Percentiles rank a stretch among this genome's conserved stretches.
Conservation (phyloP, 2,888 invertebrate species). For the Linnaemya tessellans region DNA sequence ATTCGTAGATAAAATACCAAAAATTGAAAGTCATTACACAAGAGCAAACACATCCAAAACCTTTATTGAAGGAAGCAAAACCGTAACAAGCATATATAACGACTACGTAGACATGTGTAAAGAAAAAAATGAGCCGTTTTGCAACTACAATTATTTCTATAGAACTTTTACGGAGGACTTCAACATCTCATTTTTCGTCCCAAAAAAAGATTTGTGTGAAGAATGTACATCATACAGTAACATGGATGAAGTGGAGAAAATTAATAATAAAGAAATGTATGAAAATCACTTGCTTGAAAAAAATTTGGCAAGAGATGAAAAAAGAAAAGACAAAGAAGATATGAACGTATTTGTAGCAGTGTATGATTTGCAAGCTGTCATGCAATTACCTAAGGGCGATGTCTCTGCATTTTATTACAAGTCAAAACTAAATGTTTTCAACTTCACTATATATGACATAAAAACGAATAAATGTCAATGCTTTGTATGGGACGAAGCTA, state of each 20-base stretch:
- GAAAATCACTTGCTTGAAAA: conserved; percentile 46
- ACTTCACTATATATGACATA: conserved; percentile 62
- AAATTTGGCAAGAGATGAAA: conserved; percentile 52
- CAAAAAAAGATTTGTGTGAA: conserved; percentile 59
- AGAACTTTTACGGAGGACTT: conserved; percentile 62
- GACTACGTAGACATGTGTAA: conserved; percentile 45
- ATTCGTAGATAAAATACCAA: conserved; percentile 67
- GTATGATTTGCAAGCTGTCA: conserved; percentile 66
- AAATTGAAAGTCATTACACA: conserved; percentile 66
- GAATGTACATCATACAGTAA: conserved; percentile 50
- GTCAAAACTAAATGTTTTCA: conserved; percentile 68
- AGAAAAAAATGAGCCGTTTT: conserved; percentile 43
- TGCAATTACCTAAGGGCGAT: conserved; percentile 65
- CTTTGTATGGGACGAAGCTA: conserved; percentile 45
- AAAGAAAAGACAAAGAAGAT: conserved; percentile 53
- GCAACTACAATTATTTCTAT: conserved; percentile 60
- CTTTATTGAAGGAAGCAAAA: conserved; percentile 66
- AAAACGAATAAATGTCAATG: conserved; percentile 57
- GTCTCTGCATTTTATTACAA: conserved; percentile 68
- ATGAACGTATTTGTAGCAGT: conserved; percentile 49
- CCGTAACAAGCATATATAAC: conserved; percentile 52
- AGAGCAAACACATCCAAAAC: conserved; percentile 61
- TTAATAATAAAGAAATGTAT: conserved; percentile 30
- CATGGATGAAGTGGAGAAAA: conserved; percentile 57
- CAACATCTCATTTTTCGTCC: conserved; percentile 58